Conservation (phyloP, 2,113 vertebrate genomes). For the Megaceryle torquata region DNA sequence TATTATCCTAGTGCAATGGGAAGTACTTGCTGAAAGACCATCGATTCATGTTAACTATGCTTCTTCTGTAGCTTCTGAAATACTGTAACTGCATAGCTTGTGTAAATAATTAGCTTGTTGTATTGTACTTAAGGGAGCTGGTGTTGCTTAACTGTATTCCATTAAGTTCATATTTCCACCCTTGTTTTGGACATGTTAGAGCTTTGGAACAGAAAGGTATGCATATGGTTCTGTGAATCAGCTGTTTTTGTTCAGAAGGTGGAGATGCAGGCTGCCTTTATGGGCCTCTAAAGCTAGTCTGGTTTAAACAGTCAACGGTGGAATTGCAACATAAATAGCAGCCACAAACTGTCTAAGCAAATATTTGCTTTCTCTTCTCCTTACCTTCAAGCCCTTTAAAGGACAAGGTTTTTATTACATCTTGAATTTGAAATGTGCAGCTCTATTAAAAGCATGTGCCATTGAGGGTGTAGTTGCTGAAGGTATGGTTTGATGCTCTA, state of each 20-base stretch:
- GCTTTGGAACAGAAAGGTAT: constrained; percentile 72
- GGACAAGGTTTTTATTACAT: constrained; percentile 12
- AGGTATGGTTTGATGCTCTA: not conserved
- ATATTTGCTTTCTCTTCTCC: constrained; percentile 41
- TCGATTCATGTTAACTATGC: constrained; percentile 32
- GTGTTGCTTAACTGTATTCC: constrained; percentile 72
- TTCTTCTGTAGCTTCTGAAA: constrained; percentile 50
- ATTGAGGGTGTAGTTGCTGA: constrained; percentile 21
- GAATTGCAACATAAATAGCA: constrained; percentile 49
- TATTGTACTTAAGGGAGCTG: constrained; percentile 59
- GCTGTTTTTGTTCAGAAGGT: constrained; percentile 38
- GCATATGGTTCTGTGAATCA: constrained; percentile 41
- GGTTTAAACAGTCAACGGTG: constrained; percentile 41
- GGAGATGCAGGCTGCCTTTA: constrained; percentile 61
- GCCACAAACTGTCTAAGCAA: constrained; percentile 50
- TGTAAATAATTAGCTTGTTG: constrained; percentile 23
- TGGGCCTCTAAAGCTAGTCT: constrained; percentile 52
- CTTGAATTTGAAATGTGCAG: constrained; percentile 25
- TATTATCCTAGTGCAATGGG: constrained; percentile 13
- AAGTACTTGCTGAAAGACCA: constrained; percentile 41
- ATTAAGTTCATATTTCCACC: constrained; percentile 66
- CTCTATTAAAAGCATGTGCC: constrained; percentile 69
- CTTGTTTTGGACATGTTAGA: constrained; percentile 69
- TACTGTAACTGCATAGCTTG: constrained; percentile 34
- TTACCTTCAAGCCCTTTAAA: constrained; percentile 55